A percentile compares a stretch with the other conserved stretches of the same genome.
These are phyloP conservation scores for Tanypteryx hageni DNA, from an alignment of 2,888 invertebrate genomes.

Conservation along the genomic window DNA sequence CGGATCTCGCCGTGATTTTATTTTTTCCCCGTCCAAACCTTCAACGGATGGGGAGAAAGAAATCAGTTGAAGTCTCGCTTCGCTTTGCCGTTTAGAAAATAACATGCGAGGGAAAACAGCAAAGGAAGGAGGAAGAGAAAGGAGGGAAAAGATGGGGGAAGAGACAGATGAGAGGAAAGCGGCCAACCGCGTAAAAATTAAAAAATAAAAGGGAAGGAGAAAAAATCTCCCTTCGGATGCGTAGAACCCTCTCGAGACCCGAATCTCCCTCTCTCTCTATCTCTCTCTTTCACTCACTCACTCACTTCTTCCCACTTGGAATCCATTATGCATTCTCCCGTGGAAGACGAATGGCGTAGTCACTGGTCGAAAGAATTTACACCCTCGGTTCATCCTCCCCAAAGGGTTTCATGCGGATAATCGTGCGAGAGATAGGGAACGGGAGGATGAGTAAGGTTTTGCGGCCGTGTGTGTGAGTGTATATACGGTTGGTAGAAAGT, in stretches of 20 bases:
- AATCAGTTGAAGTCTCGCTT: not conserved
- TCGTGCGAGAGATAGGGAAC: too few species aligned
- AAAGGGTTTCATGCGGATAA: not conserved
- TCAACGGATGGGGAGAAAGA: not conserved
- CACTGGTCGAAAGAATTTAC: not conserved
- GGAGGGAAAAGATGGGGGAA: not conserved
- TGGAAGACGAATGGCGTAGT: not conserved
- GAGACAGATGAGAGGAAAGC: not conserved
- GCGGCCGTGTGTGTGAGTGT: not conserved
- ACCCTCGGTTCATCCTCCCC: constrained; percentile 6
- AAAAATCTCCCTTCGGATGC: not conserved
- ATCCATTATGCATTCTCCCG: constrained; percentile 9
- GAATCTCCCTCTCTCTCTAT: not conserved
- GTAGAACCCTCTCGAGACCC: not conserved
- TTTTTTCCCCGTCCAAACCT: not conserved
- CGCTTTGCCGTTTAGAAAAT: not conserved
- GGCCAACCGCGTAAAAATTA: constrained; percentile 4
- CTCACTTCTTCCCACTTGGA: constrained; percentile 20
- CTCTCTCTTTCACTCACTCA: constrained; percentile 29
- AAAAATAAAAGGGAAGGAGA: not conserved
- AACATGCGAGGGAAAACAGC: not conserved
- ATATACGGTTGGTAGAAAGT: not conserved
- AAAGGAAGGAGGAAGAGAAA: not conserved
- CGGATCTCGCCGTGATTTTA: not conserved
- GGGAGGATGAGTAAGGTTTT: not conserved